phyloP scores from a whole-genome alignment of 1,140 invertebrate genomes.

The Plectrocnemia conspersa region DNA sequence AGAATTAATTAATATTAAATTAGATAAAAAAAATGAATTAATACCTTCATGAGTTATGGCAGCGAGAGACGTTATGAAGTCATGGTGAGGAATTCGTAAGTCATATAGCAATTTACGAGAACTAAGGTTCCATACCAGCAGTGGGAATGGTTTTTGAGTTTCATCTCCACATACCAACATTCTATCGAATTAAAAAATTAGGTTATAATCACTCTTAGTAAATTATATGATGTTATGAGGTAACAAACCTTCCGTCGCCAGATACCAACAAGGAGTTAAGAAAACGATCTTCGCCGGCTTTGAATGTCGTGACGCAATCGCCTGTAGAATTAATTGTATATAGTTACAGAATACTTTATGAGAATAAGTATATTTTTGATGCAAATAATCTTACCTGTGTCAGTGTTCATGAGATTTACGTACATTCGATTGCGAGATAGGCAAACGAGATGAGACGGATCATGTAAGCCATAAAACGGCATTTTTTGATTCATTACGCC shows the following conservation, averaged over 20 bases:
- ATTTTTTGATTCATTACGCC: slow-evolving; percentile 90
- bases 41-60: slow-evolving; percentile 80
- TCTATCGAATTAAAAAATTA: slow-evolving; percentile 41
- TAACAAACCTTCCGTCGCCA: slow-evolving; percentile 69
- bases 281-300: slow-evolving; percentile 82
- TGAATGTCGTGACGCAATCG: slow-evolving; percentile 82
- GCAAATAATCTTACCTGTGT: slow-evolving; percentile 50
- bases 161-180: slow-evolving; percentile 86
- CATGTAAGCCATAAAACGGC: slow-evolving; percentile 81
- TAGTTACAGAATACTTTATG: neutral
- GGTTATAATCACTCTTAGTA: slow-evolving; percentile 5
- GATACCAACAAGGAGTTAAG: slow-evolving; percentile 82
- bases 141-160: slow-evolving; percentile 84
- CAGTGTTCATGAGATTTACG: slow-evolving; percentile 82
- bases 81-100: slow-evolving; percentile 80
- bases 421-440: slow-evolving; percentile 85
- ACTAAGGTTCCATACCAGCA: slow-evolving; percentile 82
- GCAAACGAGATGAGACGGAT: slow-evolving; percentile 71
- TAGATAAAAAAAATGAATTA: neutral
- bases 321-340: slow-evolving; percentile 45
- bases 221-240: too few relatives aligned
- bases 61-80: slow-evolving; percentile 77
- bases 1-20: slow-evolving; percentile 2
- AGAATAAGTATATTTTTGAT: neutral
- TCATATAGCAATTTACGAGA: slow-evolving; percentile 81